Evolutionary conservation across 2,113 vertebrate genomes (phyloP), one percentile per base, ranked within the genome.

Genomic region (Callaeas wilsoni): DNA sequence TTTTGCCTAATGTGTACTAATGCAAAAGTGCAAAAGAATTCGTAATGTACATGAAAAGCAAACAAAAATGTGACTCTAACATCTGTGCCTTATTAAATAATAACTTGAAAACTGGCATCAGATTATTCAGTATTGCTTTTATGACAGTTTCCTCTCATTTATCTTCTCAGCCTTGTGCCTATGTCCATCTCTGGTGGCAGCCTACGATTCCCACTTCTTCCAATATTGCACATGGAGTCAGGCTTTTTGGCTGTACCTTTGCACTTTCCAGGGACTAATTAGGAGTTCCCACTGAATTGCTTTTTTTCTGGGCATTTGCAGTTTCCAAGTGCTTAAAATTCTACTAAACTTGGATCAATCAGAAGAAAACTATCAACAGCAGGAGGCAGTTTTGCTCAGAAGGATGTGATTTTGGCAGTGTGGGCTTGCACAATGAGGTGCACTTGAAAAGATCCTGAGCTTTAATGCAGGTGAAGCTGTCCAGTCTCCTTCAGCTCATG

Each of bases 21-120:
- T 94, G 50, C 80, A 76, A 55, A 94, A 95, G 52, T 89, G 41
- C 71, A 79, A 93, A 93, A 84, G 78, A 80, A 74, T 70, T 94
- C 57, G 73, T 87, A 52, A 59, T 39, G 37, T 27, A 35, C 44
- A 68, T 0, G 27, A 53, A 53, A 71, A 96, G 74, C 81, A 64
- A 75, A 88, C 44, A 46, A 20, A 44, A 93, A 74, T n/a, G 60
- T 52, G 73, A 47, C 64, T 65, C 32, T 64, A 13, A 59, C 73
- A 89, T 89, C 87, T 88, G 64, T 70, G 83, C 35, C 67, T 71
- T 65, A 50, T 93, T 74, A 89, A 92, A 64, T 93, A 68, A 62
- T 74, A 84, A 83, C 80, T 92, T 52, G 39, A 13, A 69, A 84
- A 74, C 29, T 44, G 89, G 32, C 44, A 86, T 55, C 71, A 89